Base-by-base conservation (phyloP, 2,888 invertebrate species). In the Eledone cirrhosa region DNA sequence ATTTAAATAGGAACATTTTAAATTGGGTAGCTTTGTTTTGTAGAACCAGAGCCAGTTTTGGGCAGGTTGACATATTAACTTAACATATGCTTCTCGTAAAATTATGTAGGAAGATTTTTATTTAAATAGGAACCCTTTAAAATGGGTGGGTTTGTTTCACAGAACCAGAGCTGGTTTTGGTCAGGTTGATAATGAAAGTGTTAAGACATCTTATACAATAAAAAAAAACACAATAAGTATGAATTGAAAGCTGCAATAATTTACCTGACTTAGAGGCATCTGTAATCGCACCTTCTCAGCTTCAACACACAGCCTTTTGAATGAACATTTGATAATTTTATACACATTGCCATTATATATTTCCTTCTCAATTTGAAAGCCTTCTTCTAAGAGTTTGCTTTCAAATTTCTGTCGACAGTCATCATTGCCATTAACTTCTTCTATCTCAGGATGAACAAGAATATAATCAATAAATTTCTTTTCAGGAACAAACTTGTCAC, bases 251-350 rank as follows among this genome's bases (percentile, higher is more conserved):
- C 5, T 41, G 41, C 41, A 2, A 5, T 31, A n/a, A 72, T n/a
- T 85, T 84, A 90, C 91, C 83, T 87, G 88, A 82, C 85, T 83
- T 24, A 91, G 79, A 19, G 90, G 89, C 90, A 91, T 88, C 82
- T 91, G 87, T 63, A 91, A 80, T 53, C 88, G 86, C 22, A 88
- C 85, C 48, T 80, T 82, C 78, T 91, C 90, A 3, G 91, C 91
- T 80, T 91, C 89, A 11, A 82, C 79, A 82, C 89, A 88, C 31
- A 91, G 81, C 63, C 90, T 83, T 65, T 85, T 83, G 81, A 90
- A 90, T 0, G 90, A 89, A 78, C 87, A 85, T 80, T 88, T 87
- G 5, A 91, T 81, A 65, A 88, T 87, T 41, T 84, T 85, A 77
- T 83, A 88, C 16, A 84, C 82, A 33, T 82, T 48, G 11, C 84